phyloP scores from a whole-genome alignment of 1,140 invertebrate species.

The Cataglyphis hispanica region DNA sequence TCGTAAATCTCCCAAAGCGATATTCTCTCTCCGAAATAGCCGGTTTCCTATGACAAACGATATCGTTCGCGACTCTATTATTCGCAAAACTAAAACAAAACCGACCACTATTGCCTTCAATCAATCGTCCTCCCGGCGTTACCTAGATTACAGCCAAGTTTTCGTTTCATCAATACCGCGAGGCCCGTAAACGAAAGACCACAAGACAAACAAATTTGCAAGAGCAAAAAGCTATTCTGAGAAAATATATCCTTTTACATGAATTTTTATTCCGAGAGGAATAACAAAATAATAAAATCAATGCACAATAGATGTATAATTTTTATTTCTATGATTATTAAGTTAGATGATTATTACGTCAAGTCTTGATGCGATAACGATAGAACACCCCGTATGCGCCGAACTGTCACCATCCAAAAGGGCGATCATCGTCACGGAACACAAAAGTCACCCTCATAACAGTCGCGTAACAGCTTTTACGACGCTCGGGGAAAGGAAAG shows the following conservation, averaged over 20 bases:
- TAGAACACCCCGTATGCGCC: not conserved
- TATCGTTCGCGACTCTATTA: constrained; percentile 20
- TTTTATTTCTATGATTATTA: not conserved
- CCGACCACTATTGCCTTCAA: constrained; percentile 23
- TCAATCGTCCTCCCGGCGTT: constrained; percentile 34
- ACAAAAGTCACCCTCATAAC: constrained; percentile 29
- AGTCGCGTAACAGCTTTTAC: constrained; percentile 36
- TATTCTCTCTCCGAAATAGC: constrained; percentile 15
- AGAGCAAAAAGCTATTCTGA: not conserved
- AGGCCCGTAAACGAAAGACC: not conserved
- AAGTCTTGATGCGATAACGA: not conserved
- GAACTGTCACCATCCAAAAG: not conserved
- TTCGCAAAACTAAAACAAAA: constrained; percentile 38
- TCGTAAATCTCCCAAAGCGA: not conserved
- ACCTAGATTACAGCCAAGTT: constrained; percentile 39
- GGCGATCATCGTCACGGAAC: constrained; percentile 48
- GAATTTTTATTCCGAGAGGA: not conserved
- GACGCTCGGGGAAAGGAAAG: not conserved
- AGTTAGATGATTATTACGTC: not conserved
- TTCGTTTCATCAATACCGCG: constrained; percentile 30
- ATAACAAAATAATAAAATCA: not conserved
- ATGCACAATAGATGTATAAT: no score
- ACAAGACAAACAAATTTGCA: not conserved
- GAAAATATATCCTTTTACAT: not conserved
- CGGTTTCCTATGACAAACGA: constrained; percentile 13